Evolutionary conservation across 2,113 vertebrate species (phyloP), one percentile per base, ranked within the genome.

Genomic region (Nothobranchius furzeri): DNA sequence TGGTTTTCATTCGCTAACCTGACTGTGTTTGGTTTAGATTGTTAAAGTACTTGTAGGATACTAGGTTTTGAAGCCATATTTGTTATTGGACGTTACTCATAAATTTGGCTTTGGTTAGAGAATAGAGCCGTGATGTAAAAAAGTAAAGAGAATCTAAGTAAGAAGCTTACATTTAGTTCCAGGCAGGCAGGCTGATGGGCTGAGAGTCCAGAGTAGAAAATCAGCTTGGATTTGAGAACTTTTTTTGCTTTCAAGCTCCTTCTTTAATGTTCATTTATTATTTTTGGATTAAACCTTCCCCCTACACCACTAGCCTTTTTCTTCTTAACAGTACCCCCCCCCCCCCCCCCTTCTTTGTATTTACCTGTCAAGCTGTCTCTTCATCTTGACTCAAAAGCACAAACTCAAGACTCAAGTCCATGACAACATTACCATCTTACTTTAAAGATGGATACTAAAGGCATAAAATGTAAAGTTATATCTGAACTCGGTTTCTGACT

Each of bases 91-190:
- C 9, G 10, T 24, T 51, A 2, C 9, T 4, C 7, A 13, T 1
- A 35, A 57, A 36, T 3, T 43, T 40, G 1, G 25, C n/a, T 7
- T 40, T 1, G 64, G 14, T 20, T 40, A 78, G 58, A 43, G 48
- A 69, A 57, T 57, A 43, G 46, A 72, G 70, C 47, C 2, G 12
- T 11, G 3, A 20, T 24, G 17, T 51, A 10, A 11, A 9, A 50
- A 51, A 20, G 30, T 30, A 30, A 51, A 74, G 9, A 71, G 8
- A 58, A 37, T 24, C 50, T 51, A 55, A 49, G 37, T 81, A 83
- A 87, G 60, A 50, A 74, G 82, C 87, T 90, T 87, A 90, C 79
- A 20, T 64, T 65, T 9, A 78, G 51, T 77, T 14, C 48, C 30
- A 50, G 48, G 66, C 76, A 50, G 48, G 66, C 76, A 65, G 54